These are phyloP conservation scores for Speoplatyrhinus poulsoni DNA, from an alignment of 2,113 vertebrate species.

Conservation along the genomic window DNA sequence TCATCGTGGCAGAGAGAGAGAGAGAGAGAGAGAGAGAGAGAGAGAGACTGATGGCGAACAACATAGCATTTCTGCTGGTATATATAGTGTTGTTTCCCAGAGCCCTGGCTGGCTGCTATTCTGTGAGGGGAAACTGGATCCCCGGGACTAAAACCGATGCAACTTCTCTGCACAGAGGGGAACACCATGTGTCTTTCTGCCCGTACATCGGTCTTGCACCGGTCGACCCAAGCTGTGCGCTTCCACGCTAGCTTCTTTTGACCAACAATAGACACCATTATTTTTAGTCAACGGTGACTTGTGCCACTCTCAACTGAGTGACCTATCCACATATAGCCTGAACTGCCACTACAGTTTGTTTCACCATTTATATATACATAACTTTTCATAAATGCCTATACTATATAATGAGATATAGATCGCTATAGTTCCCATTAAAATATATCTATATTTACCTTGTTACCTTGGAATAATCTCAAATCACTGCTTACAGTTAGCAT, in stretches of 20 bases:
- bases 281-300: not conserved
- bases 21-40: not conserved
- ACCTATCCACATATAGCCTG: too few relatives aligned
- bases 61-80: slow-evolving; percentile 42
- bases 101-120: slow-evolving; percentile 60
- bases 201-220: slow-evolving; percentile 19
- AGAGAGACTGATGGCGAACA: slow-evolving; percentile 38
- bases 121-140: slow-evolving; percentile 71
- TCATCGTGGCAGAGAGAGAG: slow-evolving; percentile 3
- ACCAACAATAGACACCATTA: too few relatives aligned
- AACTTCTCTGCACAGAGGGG: slow-evolving; percentile 35
- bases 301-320: too few relatives aligned
- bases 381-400: too few relatives aligned
- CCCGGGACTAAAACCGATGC: slow-evolving; percentile 50
- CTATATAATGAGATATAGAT: too few relatives aligned
- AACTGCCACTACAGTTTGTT: too few relatives aligned
- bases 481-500: too few relatives aligned
- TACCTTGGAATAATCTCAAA: too few relatives aligned
- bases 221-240: slow-evolving; percentile 27
- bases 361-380: too few relatives aligned
- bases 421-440: too few relatives aligned
- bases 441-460: too few relatives aligned
- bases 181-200: slow-evolving; percentile 32
- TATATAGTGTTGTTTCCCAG: slow-evolving; percentile 66
- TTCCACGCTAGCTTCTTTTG: not conserved